Evolutionary conservation across 2,113 vertebrate genomes (phyloP).

Genomic region (Gavia stellata): DNA sequence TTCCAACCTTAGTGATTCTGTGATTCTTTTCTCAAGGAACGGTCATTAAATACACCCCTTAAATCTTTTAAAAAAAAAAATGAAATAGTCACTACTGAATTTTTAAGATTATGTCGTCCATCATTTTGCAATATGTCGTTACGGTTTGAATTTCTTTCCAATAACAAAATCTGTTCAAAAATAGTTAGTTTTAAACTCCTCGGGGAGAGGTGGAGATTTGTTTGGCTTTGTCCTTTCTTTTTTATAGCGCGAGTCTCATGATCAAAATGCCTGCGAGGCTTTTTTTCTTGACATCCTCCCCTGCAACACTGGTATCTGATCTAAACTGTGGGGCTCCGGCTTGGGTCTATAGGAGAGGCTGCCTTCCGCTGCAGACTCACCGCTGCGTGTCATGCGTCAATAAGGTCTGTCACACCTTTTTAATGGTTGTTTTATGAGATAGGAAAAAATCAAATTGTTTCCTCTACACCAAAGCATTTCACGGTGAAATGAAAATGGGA

Average conservation of each 20-base stretch:
- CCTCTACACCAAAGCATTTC: conserved; percentile 63
- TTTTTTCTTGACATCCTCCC: conserved; percentile 4
- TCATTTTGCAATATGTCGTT: neutral
- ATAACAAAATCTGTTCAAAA: neutral
- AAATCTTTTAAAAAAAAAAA: neutral
- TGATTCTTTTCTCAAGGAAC: neutral
- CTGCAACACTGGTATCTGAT: neutral
- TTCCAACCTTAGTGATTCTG: too few species aligned
- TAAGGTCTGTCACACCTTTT: conserved; percentile 17
- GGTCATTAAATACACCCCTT: neutral
- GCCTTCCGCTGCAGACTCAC: conserved; percentile 41
- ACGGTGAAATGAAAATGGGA: conserved; percentile 16
- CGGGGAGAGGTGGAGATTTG: neutral
- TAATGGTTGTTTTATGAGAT: conserved; percentile 45
- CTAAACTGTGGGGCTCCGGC: neutral
- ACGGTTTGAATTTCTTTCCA: neutral
- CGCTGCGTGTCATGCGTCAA: conserved; percentile 43
- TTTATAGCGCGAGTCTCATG: neutral
- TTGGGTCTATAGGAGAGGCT: neutral
- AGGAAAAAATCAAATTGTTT: conserved; percentile 68
- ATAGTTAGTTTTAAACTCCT: neutral
- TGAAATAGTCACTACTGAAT: neutral
- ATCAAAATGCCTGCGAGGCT: neutral
- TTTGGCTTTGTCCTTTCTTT: neutral
- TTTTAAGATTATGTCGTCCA: neutral